Evolutionary conservation across 1,140 invertebrate species (phyloP), one percentile per base, ranked within the genome.

Genomic region (Ctenoplectra terminalis): DNA sequence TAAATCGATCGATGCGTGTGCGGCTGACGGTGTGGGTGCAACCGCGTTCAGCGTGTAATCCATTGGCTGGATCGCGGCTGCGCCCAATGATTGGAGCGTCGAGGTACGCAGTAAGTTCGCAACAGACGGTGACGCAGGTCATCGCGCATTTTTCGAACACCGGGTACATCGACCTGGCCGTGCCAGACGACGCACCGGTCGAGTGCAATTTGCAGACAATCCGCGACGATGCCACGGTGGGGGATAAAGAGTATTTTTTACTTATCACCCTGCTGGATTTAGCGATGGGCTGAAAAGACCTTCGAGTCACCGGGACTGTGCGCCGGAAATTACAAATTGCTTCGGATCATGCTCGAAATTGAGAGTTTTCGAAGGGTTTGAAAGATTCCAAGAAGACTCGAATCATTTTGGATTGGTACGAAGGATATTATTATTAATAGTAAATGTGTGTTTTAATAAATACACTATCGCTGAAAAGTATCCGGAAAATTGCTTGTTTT

Each of bases 131-230:
- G 37, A 81, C 66, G 66, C 72, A 56, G 70, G 73, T 56, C 52
- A 48, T 74, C 58, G 78, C n/a, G n/a, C 34, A 73, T 74, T 86
- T 87, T 87, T 86, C 84, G 84, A 81, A 69, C 70, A 83, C 76
- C 76, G 52, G 46, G 61, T 81, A 73, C 71, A 66, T 76, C 63
- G 85, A 83, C 75, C 67, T 80, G 75, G 40, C 70, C 37, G 64
- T 77, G 79, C 61, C 79, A 52, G 76, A 85, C 56, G 52, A 73
- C 66, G 70, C 74, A 71, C 79, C 54, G 60, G 29, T 58, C 66
- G 76, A 67, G 79, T 58, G 81, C 83, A 85, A 87, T 87, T 86
- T 83, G 78, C 76, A 73, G 70, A 60, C 81, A 83, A 80, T 73
- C 71, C 72, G 52, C 77, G 52, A 63, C 63, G 50, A 71, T 48